Conservation (phyloP, 2,888 invertebrate species). For the Aethes cnicana region DNA sequence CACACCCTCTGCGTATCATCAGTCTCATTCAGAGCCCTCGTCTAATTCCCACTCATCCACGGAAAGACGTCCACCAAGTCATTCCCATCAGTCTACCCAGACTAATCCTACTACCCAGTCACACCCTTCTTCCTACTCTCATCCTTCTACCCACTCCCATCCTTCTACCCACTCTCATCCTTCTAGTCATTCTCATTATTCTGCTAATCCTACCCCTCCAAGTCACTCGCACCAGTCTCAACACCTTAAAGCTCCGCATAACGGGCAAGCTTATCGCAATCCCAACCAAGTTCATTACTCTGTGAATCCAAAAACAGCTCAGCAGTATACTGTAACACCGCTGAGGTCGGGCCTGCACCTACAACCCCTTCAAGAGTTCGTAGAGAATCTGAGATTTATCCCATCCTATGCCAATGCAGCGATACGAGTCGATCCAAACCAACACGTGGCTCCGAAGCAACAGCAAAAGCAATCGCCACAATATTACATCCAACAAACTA, state of each 20-base stretch:
- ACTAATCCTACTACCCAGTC: constrained; percentile 5
- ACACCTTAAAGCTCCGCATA: constrained; percentile 39
- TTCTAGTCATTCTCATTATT: constrained; percentile 1
- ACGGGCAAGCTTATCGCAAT: constrained; percentile 32
- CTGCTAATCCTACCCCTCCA: no score
- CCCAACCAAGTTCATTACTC: constrained; percentile 21
- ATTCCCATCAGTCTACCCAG: constrained; percentile 9
- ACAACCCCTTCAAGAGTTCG: constrained; percentile 53
- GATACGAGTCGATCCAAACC: constrained; percentile 58
- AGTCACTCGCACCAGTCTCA: constrained; percentile 25
- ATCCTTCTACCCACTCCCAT: constrained; percentile 16
- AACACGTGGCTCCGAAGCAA: constrained; percentile 48
- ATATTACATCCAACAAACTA: constrained; percentile 33
- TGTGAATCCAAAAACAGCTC: constrained; percentile 24
- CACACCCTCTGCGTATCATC: constrained; percentile 6
- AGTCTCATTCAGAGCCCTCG: constrained; percentile 1
- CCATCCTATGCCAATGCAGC: constrained; percentile 49
- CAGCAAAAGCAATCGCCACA: constrained; percentile 31
- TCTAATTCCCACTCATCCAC: constrained; percentile 5
- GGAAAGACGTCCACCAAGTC: no score
- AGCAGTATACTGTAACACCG: constrained; percentile 38
- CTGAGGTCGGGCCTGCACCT: constrained; percentile 40
- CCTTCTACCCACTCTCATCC: constrained; percentile 1
- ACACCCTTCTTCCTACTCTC: constrained; percentile 3
- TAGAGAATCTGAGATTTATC: constrained; percentile 56